A percentile compares a stretch with the other conserved stretches of the same genome.
phyloP scores from a whole-genome alignment of 2,113 vertebrate genomes.

The Bettongia penicillata region DNA sequence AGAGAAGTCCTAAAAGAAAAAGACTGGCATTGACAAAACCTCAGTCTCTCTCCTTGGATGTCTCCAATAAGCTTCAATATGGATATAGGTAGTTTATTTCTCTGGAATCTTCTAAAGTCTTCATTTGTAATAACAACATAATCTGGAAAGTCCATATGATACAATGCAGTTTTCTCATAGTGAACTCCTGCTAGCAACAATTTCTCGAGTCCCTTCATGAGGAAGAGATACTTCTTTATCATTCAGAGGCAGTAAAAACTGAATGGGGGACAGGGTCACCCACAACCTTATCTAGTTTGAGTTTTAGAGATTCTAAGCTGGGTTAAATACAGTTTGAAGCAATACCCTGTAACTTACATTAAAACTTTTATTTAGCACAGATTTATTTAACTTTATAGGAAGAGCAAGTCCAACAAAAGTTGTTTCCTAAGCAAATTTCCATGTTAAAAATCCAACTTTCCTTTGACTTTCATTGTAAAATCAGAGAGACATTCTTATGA shows the following conservation, averaged over 20 bases:
- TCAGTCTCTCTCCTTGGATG: slow-evolving; percentile 6
- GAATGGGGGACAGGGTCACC: slow-evolving; percentile 36
- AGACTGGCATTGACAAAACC: slow-evolving; percentile 21
- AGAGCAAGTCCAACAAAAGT: not conserved
- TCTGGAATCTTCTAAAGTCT: slow-evolving; percentile 37
- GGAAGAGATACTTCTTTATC: slow-evolving; percentile 50
- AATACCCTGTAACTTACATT: not conserved
- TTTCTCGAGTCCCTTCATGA: slow-evolving; percentile 50
- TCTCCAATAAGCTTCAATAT: slow-evolving; percentile 34
- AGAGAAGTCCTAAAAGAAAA: slow-evolving; percentile 27
- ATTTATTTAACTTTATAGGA: not conserved
- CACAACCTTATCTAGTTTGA: not conserved
- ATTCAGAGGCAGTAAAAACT: slow-evolving; percentile 46
- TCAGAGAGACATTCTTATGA: not conserved
- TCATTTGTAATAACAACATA: slow-evolving; percentile 49
- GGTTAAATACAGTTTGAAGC: not conserved
- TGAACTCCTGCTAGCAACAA: slow-evolving; percentile 59
- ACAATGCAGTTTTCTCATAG: slow-evolving; percentile 65
- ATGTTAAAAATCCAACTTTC: slow-evolving; percentile 4
- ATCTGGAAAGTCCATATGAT: slow-evolving; percentile 44
- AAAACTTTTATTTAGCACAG: slow-evolving; percentile 1
- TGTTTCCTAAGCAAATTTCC: not conserved
- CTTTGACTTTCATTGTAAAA: not conserved
- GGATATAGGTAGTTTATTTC: slow-evolving; percentile 51
- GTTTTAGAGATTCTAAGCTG: slow-evolving; percentile 7